Percentiles rank a stretch among this genome's conserved stretches.
Evolutionary conservation across 2,113 vertebrate genomes (phyloP).

Genomic region (Clarias magur): DNA sequence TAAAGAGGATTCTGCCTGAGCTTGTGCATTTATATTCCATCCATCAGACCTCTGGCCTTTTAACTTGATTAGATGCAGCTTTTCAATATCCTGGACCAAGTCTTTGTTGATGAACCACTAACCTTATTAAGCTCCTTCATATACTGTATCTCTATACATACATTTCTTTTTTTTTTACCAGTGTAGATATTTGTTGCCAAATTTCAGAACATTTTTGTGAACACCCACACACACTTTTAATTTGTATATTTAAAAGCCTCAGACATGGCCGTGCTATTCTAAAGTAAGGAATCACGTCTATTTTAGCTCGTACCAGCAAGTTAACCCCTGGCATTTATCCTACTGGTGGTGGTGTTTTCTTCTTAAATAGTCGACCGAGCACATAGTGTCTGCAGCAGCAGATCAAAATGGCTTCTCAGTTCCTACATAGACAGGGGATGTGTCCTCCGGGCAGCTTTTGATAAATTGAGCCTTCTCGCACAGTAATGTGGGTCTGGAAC

Average conservation of each 20-base stretch:
- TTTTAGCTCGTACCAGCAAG: neutral
- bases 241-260: slow-evolving; percentile 12
- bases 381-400: neutral
- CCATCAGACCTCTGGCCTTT: slow-evolving; percentile 29
- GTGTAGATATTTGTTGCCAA: neutral
- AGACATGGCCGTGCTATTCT: neutral
- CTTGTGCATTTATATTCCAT: slow-evolving; percentile 40
- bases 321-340: neutral
- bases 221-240: neutral
- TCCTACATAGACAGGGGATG: neutral
- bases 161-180: neutral
- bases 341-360: neutral
- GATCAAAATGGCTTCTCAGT: slow-evolving; percentile 21
- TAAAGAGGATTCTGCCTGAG: neutral
- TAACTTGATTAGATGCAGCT: slow-evolving; percentile 44
- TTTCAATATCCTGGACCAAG: neutral
- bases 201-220: neutral
- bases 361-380: neutral
- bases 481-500: slow-evolving; percentile 14
- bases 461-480: slow-evolving; percentile 29
- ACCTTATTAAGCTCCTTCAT: slow-evolving; percentile 13
- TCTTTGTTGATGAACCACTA: slow-evolving; percentile 30
- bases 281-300: slow-evolving; percentile 5
- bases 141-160: neutral
- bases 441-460: slow-evolving; percentile 19